Conservation (phyloP, 2,113 vertebrate species). For the Bagarius yarrelli region DNA sequence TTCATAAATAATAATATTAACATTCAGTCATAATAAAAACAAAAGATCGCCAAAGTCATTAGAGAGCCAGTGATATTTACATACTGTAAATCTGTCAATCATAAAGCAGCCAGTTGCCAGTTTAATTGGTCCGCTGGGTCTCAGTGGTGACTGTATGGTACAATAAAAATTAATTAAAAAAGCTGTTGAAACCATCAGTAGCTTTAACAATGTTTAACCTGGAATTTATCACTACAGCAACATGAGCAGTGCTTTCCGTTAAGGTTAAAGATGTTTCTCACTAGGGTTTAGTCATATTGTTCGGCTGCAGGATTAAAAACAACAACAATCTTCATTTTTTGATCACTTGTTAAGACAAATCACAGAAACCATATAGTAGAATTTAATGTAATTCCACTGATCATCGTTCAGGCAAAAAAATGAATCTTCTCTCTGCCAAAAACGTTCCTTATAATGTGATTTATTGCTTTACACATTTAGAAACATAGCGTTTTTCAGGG, state of each 20-base stretch:
- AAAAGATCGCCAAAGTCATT: conserved; percentile 1
- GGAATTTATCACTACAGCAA: neutral
- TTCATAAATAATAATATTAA: neutral
- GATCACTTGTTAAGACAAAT: neutral
- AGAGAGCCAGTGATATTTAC: neutral
- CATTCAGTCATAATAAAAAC: neutral
- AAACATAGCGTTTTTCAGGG: neutral
- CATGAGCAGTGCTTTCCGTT: neutral
- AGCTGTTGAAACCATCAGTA: conserved; percentile 12
- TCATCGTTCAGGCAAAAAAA: neutral
- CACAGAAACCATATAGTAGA: neutral
- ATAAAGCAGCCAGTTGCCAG: conserved; percentile 12
- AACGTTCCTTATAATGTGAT: neutral
- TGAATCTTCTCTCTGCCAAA: neutral
- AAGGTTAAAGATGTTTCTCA: neutral
- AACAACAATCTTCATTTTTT: neutral
- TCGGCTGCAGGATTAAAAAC: neutral
- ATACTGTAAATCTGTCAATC: conserved; percentile 31
- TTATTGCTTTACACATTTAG: neutral
- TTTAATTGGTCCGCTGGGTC: conserved; percentile 22
- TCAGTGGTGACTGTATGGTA: conserved; percentile 2
- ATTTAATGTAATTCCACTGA: neutral
- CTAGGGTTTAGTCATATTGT: neutral
- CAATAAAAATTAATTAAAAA: conserved; percentile 28
- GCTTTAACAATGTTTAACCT: neutral